phyloP scores from a whole-genome alignment of 1,140 invertebrate species.

The Streblospio benedicti region DNA sequence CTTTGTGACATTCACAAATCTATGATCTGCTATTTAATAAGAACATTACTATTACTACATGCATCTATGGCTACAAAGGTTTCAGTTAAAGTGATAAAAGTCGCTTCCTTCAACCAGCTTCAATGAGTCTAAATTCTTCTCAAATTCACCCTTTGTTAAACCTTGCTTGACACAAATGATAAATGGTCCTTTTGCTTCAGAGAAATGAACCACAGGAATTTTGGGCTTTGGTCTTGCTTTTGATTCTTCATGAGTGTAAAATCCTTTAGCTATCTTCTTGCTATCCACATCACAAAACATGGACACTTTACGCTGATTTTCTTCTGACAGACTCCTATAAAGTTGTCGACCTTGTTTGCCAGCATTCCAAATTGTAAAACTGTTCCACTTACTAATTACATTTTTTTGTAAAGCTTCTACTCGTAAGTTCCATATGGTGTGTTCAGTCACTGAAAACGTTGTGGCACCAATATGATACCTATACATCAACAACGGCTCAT shows the following conservation, averaged over 20 bases:
- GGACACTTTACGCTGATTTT: constrained; percentile 53
- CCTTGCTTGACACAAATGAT: constrained; percentile 65
- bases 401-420: constrained; percentile 53
- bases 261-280: constrained; percentile 59
- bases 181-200: constrained; percentile 56
- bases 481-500: constrained; percentile 59
- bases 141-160: constrained; percentile 49
- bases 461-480: constrained; percentile 59
- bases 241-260: constrained; percentile 57
- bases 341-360: constrained; percentile 66
- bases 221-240: constrained; percentile 43
- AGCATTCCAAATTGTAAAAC: constrained; percentile 72
- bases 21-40: too few relatives aligned
- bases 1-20: too few relatives aligned
- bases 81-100: constrained; percentile 50
- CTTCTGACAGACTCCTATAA: constrained; percentile 53
- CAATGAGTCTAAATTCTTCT: constrained; percentile 44
- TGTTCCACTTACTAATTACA: constrained; percentile 53
- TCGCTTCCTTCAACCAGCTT: constrained; percentile 48
- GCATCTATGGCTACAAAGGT: too few relatives aligned
- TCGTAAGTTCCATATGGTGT: constrained; percentile 62
- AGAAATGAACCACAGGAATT: constrained; percentile 62
- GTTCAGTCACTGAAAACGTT: constrained; percentile 58
- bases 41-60: too few relatives aligned
- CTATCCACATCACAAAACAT: constrained; percentile 67